Conservation (phyloP, 2,113 vertebrate species). For the Xenopus borealis region DNA sequence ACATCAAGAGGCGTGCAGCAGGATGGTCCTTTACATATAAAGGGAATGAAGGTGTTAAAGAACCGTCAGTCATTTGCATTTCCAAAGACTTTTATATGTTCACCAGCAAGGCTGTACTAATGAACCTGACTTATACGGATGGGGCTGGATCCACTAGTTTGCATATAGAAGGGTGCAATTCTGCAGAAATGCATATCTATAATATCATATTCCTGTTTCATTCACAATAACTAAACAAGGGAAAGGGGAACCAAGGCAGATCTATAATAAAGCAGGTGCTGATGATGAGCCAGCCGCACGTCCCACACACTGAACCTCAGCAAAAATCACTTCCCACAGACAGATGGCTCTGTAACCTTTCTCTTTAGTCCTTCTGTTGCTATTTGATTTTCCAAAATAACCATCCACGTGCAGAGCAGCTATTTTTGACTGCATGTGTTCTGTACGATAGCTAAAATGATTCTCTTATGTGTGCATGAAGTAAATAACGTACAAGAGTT, state of each 20-base stretch:
- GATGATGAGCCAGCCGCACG: background rate
- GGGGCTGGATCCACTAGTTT: too few relatives aligned
- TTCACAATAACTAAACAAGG: background rate
- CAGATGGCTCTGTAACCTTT: conserved; percentile 36
- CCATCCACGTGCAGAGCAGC: conserved; percentile 8
- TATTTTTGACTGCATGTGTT: conserved; percentile 15
- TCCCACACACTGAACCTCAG: conserved; percentile 8
- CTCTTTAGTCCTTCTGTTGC: conserved; percentile 19
- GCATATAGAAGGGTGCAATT: too few relatives aligned
- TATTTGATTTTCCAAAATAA: conserved; percentile 31
- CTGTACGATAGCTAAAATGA: conserved; percentile 27
- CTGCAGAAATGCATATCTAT: too few relatives aligned
- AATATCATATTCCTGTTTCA: background rate
- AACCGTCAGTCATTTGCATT: too few relatives aligned
- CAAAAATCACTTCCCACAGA: conserved; percentile 14
- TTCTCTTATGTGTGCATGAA: background rate
- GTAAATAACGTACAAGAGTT: background rate
- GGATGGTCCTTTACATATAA: too few relatives aligned
- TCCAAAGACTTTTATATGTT: too few relatives aligned
- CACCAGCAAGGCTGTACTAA: too few relatives aligned
- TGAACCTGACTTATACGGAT: too few relatives aligned
- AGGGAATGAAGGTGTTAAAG: too few relatives aligned
- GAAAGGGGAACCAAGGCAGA: background rate
- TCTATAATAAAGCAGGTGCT: background rate
- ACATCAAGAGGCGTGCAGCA: too few relatives aligned